phyloP scores from a whole-genome alignment of 2,797 vertebrate genomes.

The Sebastolobus altivelis region DNA sequence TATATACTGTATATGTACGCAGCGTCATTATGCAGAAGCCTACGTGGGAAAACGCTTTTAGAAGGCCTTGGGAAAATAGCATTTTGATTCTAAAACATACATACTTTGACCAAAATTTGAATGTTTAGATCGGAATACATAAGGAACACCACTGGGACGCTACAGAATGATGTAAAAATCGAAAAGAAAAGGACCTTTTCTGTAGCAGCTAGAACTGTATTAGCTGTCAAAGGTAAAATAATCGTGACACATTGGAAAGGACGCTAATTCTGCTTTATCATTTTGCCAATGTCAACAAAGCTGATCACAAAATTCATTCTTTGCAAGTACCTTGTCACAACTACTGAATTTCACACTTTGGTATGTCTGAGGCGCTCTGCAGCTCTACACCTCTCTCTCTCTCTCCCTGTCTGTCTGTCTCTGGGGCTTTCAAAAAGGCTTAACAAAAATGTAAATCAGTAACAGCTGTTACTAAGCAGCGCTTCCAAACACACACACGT shows the following conservation, averaged over 20 bases:
- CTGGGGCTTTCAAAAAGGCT: slow-evolving; percentile 46
- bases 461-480: slow-evolving; percentile 70
- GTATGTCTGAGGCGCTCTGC: not conserved
- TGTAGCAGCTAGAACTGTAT: not conserved
- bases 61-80: too few species aligned
- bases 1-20: too few species aligned
- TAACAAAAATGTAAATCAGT: slow-evolving; percentile 74
- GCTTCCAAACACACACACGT: slow-evolving; percentile 54
- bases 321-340: slow-evolving; percentile 2
- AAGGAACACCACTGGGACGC: too few species aligned
- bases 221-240: slow-evolving; percentile 12
- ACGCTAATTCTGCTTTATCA: not conserved
- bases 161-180: too few species aligned
- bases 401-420: not conserved
- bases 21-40: too few species aligned
- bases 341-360: slow-evolving; percentile 5
- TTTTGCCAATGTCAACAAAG: not conserved
- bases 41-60: too few species aligned
- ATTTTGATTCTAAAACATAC: too few species aligned
- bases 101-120: too few species aligned
- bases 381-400: slow-evolving; percentile 5
- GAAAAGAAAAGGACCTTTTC: not conserved
- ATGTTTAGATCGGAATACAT: too few species aligned
- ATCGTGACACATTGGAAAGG: not conserved
- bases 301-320: not conserved